Evolutionary conservation across 1,140 invertebrate genomes (phyloP).

Genomic region (Zaprionus tsacasi): DNA sequence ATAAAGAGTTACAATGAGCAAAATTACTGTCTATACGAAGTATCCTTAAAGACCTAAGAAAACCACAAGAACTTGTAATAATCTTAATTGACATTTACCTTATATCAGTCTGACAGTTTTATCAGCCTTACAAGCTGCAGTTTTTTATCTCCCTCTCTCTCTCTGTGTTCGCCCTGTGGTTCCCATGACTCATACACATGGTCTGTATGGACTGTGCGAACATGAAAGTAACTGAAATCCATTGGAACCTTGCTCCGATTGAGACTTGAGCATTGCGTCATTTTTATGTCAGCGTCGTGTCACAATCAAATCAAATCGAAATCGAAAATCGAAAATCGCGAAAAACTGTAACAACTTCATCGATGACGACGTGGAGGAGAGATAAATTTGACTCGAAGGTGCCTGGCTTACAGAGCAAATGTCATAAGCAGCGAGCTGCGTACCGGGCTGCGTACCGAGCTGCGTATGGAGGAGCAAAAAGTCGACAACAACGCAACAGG

Average conservation of each 20-base stretch:
- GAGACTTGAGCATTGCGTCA: slow-evolving; percentile 67
- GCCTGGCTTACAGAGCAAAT: slow-evolving; percentile 79
- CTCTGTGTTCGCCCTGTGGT: slow-evolving; percentile 3
- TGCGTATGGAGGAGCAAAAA: slow-evolving; percentile 59
- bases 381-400: slow-evolving; percentile 79
- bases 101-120: not conserved
- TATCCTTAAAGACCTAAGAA: too few species aligned
- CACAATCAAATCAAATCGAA: slow-evolving; percentile 70
- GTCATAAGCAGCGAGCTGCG: slow-evolving; percentile 59
- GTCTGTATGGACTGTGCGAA: slow-evolving; percentile 13
- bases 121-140: slow-evolving; percentile 5
- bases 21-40: too few species aligned
- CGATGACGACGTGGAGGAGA: slow-evolving; percentile 57
- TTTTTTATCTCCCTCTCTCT: too few species aligned
- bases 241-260: slow-evolving; percentile 40
- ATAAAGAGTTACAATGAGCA: too few species aligned
- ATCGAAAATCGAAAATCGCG: slow-evolving; percentile 20
- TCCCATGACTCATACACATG: slow-evolving; percentile 30
- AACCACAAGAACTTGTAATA: not conserved
- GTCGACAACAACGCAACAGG: slow-evolving; percentile 75
- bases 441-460: slow-evolving; percentile 42
- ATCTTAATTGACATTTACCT: slow-evolving; percentile 1
- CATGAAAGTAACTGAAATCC: slow-evolving; percentile 43
- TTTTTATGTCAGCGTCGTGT: slow-evolving; percentile 73
- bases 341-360: slow-evolving; percentile 80